These are phyloP conservation scores for Rhodophaea formosa DNA, from an alignment of 2,888 invertebrate species.

Conservation along the genomic window DNA sequence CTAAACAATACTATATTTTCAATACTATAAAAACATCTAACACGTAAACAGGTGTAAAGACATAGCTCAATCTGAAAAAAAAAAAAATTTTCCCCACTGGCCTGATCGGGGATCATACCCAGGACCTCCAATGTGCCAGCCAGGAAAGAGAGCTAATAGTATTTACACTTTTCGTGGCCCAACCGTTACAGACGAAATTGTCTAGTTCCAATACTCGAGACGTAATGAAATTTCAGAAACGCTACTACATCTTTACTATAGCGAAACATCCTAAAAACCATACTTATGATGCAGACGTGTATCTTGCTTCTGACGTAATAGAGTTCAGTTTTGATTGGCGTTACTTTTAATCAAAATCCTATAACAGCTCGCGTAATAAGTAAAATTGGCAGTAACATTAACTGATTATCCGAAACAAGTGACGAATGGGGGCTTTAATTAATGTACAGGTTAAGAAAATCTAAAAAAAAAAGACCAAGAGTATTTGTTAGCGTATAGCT, in stretches of 20 bases:
- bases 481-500: too few relatives aligned
- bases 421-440: background rate
- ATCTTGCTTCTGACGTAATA: background rate
- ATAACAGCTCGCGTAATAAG: constrained; percentile 17
- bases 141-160: too few relatives aligned
- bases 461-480: too few relatives aligned
- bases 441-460: background rate
- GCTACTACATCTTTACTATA: constrained; percentile 1
- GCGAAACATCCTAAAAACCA: background rate
- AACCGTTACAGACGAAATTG: constrained; percentile 17
- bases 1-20: too few relatives aligned
- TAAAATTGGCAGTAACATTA: constrained; percentile 17
- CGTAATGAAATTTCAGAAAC: constrained; percentile 25
- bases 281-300: background rate
- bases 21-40: too few relatives aligned
- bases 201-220: constrained; percentile 24
- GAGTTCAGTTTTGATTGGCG: constrained; percentile 12
- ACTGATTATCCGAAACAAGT: constrained; percentile 23
- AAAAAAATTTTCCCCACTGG: too few relatives aligned
- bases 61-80: too few relatives aligned
- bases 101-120: too few relatives aligned
- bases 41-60: too few relatives aligned
- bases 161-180: background rate
- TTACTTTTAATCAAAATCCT: constrained; percentile 21
- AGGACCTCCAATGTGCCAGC: too few relatives aligned